A percentile compares a stretch with the other conserved stretches of the same genome.
Evolutionary conservation across 2,797 vertebrate species (phyloP).

Genomic region (Triplophysa bombifrons): DNA sequence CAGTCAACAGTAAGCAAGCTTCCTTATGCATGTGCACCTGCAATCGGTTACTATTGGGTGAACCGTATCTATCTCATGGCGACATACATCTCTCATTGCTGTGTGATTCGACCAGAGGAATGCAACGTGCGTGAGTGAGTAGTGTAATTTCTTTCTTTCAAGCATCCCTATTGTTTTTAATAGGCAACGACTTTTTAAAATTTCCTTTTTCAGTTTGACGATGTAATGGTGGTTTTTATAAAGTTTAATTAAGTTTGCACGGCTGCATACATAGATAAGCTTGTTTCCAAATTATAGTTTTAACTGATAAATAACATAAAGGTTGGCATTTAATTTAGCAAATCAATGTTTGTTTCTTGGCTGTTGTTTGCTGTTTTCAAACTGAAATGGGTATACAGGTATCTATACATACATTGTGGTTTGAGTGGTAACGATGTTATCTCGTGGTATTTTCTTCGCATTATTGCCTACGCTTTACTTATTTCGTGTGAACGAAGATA

Average conservation of each 20-base stretch:
- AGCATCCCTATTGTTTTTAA: background rate
- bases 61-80: slow-evolving; percentile 14
- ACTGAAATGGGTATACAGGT: background rate
- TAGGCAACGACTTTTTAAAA: background rate
- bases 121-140: slow-evolving; percentile 3
- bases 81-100: slow-evolving; percentile 12
- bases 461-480: background rate
- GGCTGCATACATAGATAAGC: background rate
- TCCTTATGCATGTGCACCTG: slow-evolving; percentile 20
- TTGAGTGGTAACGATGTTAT: background rate
- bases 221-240: background rate
- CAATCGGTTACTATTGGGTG: background rate
- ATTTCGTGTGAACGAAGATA: background rate
- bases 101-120: slow-evolving; percentile 7
- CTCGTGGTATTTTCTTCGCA: background rate
- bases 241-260: slow-evolving; percentile 33
- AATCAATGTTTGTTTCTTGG: no score
- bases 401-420: background rate
- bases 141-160: background rate
- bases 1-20: background rate
- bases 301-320: background rate
- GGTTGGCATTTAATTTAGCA: no score
- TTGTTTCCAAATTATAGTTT: no score
- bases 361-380: no score
- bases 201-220: background rate